Evolutionary conservation across 2,797 vertebrate genomes (phyloP).

Genomic region (Tenualosa thibaudeaui): DNA sequence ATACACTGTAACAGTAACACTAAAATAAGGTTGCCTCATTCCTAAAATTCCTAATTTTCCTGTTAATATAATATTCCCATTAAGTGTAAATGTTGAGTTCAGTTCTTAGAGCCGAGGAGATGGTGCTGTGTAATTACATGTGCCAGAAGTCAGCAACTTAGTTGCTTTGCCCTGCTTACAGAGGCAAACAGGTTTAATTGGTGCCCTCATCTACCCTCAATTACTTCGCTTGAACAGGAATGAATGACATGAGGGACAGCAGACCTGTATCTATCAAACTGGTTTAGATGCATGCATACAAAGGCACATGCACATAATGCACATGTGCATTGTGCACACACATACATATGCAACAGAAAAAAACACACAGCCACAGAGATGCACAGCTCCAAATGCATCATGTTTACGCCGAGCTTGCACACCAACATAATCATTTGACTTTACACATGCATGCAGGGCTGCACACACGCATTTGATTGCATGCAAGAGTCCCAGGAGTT

Average conservation of each 20-base stretch:
- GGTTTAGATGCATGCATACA: not conserved
- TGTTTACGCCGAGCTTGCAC: constrained; percentile 34
- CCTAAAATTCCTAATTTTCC: not conserved
- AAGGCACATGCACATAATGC: not conserved
- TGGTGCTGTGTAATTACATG: constrained; percentile 20
- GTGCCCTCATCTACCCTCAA: constrained; percentile 25
- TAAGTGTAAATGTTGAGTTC: not conserved
- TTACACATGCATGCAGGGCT: constrained; percentile 28
- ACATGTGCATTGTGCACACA: not conserved
- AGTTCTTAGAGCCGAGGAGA: not conserved
- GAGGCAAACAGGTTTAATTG: constrained; percentile 41
- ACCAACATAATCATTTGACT: constrained; percentile 41
- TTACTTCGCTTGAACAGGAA: constrained; percentile 29
- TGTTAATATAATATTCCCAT: not conserved
- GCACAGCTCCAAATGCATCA: not conserved
- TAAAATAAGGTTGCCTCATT: no score
- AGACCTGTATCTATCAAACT: not conserved
- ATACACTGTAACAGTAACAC: no score
- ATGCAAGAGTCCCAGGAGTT: constrained; percentile 31
- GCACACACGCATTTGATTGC: constrained; percentile 29
- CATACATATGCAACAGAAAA: not conserved
- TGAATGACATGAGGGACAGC: constrained; percentile 21
- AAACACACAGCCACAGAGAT: not conserved
- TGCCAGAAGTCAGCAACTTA: constrained; percentile 28
- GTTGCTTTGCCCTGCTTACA: constrained; percentile 39